Evolutionary conservation across 2,888 invertebrate species (phyloP).

Genomic region (Iselma pallidipennis): DNA sequence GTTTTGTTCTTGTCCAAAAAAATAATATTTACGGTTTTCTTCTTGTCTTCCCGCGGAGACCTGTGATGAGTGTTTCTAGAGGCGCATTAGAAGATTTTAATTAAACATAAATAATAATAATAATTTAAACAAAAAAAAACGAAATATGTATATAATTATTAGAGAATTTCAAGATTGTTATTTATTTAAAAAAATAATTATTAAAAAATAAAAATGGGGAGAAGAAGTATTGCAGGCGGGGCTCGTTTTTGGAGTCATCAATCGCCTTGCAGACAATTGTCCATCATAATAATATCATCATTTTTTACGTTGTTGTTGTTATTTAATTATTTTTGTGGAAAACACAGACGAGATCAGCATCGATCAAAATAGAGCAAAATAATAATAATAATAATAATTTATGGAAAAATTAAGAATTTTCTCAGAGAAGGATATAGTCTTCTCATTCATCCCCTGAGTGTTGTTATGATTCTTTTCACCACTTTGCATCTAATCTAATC

Average conservation of each 20-base stretch:
- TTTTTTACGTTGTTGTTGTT: background rate
- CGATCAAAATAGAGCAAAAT: conserved; percentile 27
- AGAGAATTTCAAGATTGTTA: conserved; percentile 31
- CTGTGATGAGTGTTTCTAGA: conserved; percentile 49
- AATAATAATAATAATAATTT: background rate
- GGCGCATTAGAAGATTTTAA: conserved; percentile 27
- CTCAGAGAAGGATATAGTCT: conserved; percentile 49
- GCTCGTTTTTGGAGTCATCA: conserved; percentile 21
- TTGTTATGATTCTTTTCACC: conserved; percentile 39
- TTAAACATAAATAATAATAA: conserved; percentile 2
- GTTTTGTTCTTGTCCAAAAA: conserved; percentile 12
- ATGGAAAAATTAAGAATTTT: no score
- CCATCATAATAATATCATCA: background rate
- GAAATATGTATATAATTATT: conserved; percentile 37
- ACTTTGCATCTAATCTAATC: conserved; percentile 29
- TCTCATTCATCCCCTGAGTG: conserved; percentile 47
- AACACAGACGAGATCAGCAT: conserved; percentile 45
- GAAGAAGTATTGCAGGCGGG: conserved; percentile 13
- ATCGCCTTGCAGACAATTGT: background rate
- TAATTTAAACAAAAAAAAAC: no score
- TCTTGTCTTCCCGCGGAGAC: conserved; percentile 45
- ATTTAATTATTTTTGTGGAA: background rate
- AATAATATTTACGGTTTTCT: conserved; percentile 16
- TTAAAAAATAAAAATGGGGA: conserved; percentile 9
- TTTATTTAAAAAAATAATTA: background rate